Conservation (phyloP, 2,797 vertebrate species). For the Onychomys arenicola region DNA sequence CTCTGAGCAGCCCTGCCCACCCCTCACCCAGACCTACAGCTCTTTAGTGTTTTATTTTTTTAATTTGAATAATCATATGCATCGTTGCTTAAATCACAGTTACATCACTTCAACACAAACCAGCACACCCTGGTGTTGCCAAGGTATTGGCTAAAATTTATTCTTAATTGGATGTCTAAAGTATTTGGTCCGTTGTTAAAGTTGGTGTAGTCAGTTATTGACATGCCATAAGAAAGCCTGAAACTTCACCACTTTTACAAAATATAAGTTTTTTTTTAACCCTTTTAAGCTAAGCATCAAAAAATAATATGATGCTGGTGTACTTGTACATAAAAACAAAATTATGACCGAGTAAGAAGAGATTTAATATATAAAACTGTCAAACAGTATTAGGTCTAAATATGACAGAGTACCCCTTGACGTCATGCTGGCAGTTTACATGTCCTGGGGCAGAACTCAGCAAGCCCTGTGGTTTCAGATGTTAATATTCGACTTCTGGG, state of each 20-base stretch:
- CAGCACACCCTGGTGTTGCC: not conserved
- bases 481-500: slow-evolving; percentile 34
- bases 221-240: slow-evolving; percentile 43
- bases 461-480: slow-evolving; percentile 20
- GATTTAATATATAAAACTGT: slow-evolving; percentile 27
- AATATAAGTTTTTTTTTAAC: slow-evolving; percentile 1
- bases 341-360: slow-evolving; percentile 17
- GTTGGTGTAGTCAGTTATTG: slow-evolving; percentile 46
- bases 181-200: slow-evolving; percentile 13
- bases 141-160: slow-evolving; percentile 22
- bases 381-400: slow-evolving; percentile 64
- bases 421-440: slow-evolving; percentile 21
- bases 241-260: slow-evolving; percentile 50
- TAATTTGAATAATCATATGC: slow-evolving; percentile 29
- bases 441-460: slow-evolving; percentile 43
- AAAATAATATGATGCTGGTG: slow-evolving; percentile 16
- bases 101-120: not conserved
- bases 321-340: slow-evolving; percentile 64
- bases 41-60: slow-evolving; percentile 51
- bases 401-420: slow-evolving; percentile 39
- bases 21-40: not conserved
- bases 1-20: not conserved
- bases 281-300: slow-evolving; percentile 36
- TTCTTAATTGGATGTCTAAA: slow-evolving; percentile 56
- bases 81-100: not conserved